Evolutionary conservation across 2,888 invertebrate species (phyloP).

Genomic region (Cantharis rustica): DNA sequence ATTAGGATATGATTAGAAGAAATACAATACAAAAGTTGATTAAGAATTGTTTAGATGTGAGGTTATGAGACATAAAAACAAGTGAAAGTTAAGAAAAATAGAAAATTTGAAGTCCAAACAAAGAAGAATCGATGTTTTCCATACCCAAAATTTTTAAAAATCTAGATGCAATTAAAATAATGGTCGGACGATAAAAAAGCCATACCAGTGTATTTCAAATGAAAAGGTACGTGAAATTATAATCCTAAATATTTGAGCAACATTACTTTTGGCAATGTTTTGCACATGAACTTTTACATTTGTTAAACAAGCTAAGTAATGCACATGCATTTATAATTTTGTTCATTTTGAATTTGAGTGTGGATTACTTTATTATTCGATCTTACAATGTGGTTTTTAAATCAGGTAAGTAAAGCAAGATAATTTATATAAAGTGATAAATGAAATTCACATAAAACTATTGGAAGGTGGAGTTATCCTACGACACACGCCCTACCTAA

Average conservation of each 20-base stretch:
- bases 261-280: not conserved
- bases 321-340: not conserved
- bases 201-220: not conserved
- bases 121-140: not conserved
- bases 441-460: not conserved
- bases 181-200: not conserved
- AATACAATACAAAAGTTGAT: not conserved
- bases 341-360: not conserved
- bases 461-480: conserved; percentile 21
- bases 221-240: not conserved
- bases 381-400: not conserved
- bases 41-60: not conserved
- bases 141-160: not conserved
- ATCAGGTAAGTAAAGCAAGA: not conserved
- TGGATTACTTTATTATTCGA: not conserved
- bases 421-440: not conserved
- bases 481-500: conserved; percentile 22
- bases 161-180: not conserved
- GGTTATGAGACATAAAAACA: not conserved
- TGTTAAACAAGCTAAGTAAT: not conserved
- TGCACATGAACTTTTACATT: not conserved
- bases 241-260: not conserved
- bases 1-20: not conserved
- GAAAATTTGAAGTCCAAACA: not conserved
- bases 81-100: not conserved